phyloP scores from a whole-genome alignment of 2,113 vertebrate genomes.

The Cebidichthys violaceus region DNA sequence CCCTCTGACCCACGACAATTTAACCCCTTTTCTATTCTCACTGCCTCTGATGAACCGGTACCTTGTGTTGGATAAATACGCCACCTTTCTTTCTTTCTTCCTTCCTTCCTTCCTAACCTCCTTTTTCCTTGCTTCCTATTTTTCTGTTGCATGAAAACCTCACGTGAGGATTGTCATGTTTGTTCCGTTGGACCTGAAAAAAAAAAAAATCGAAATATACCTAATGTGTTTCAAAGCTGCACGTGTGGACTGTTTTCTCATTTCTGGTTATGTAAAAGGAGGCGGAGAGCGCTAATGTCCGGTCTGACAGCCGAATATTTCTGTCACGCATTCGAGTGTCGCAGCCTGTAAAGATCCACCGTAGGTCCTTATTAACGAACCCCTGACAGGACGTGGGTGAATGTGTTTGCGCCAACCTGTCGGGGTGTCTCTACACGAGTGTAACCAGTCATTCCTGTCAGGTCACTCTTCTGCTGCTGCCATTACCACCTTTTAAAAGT shows the following conservation, averaged over 20 bases:
- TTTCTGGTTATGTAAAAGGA: slow-evolving; percentile 20
- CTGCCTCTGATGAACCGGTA: slow-evolving; percentile 73
- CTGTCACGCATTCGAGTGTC: background rate
- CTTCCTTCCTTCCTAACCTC: background rate
- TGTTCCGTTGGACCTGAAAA: slow-evolving; percentile 77
- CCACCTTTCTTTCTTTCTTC: background rate
- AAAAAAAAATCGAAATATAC: slow-evolving; percentile 81
- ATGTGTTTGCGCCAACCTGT: background rate
- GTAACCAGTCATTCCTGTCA: slow-evolving; percentile 64
- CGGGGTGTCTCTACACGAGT: background rate
- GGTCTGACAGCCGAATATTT: background rate
- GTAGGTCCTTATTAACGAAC: background rate
- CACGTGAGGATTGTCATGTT: slow-evolving; percentile 76
- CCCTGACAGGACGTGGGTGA: background rate
- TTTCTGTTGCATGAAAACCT: slow-evolving; percentile 87
- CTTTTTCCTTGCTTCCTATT: slow-evolving; percentile 45
- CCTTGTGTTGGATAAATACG: slow-evolving; percentile 60
- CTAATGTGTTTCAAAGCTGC: slow-evolving; percentile 79
- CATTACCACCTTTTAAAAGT: background rate
- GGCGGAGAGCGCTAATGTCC: background rate
- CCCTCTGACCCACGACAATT: background rate
- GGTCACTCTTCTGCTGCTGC: slow-evolving; percentile 25
- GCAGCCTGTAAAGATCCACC: background rate
- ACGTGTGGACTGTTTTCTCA: slow-evolving; percentile 49
- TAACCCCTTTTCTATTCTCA: slow-evolving; percentile 58